phyloP scores from a whole-genome alignment of 2,888 invertebrate genomes.

The Acleris laterana region DNA sequence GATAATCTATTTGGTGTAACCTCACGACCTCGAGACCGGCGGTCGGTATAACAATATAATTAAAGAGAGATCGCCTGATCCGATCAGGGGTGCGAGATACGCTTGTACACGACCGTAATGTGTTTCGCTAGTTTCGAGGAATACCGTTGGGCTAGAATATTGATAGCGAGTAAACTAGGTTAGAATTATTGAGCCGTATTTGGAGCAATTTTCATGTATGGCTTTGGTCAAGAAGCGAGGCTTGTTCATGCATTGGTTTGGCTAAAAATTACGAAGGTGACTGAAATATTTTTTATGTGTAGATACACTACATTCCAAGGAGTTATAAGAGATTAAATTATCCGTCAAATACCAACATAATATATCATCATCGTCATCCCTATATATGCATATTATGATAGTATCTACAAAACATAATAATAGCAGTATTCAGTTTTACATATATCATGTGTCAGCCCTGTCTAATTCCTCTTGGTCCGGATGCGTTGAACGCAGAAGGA shows the following conservation, averaged over 20 bases:
- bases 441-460: conserved; percentile 24
- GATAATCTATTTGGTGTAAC: conserved; percentile 84
- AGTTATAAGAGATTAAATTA: too few relatives aligned
- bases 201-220: too few relatives aligned
- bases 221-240: too few relatives aligned
- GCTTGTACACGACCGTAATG: neutral
- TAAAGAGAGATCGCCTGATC: conserved; percentile 75
- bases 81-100: conserved; percentile 45
- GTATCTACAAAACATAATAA: too few relatives aligned
- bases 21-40: conserved; percentile 76
- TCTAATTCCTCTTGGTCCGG: conserved; percentile 60
- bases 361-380: too few relatives aligned
- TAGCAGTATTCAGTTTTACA: neutral
- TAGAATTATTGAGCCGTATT: too few relatives aligned
- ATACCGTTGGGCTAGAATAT: conserved; percentile 5
- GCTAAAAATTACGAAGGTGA: too few relatives aligned
- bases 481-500: conserved; percentile 74
- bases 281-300: too few relatives aligned
- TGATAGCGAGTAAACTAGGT: neutral
- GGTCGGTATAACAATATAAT: conserved; percentile 81
- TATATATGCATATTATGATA: too few relatives aligned
- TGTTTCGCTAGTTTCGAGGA: neutral
- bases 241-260: too few relatives aligned
- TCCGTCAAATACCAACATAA: too few relatives aligned
- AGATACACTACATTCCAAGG: too few relatives aligned